phyloP scores from a whole-genome alignment of 2,797 vertebrate species.

The Pagetopsis macropterus region DNA sequence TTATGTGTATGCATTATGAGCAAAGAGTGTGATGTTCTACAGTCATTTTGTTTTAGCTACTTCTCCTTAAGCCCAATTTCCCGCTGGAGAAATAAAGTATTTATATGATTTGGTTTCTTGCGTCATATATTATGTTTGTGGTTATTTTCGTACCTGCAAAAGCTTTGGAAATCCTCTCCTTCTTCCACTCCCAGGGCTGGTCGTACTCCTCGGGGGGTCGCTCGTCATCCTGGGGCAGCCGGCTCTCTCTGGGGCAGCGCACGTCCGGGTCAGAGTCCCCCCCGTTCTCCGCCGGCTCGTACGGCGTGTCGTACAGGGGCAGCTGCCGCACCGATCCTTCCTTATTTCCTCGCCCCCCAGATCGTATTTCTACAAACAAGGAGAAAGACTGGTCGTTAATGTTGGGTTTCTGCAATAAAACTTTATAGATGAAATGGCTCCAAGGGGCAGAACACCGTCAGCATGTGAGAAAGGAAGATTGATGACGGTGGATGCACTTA shows the following conservation, averaged over 20 bases:
- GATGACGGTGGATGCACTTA: slow-evolving; percentile 15
- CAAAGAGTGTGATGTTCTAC: not conserved
- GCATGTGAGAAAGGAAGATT: slow-evolving; percentile 15
- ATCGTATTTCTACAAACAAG: slow-evolving; percentile 88
- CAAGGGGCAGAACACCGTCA: not conserved
- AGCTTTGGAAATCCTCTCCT: slow-evolving; percentile 96
- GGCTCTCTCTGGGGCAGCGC: slow-evolving; percentile 89
- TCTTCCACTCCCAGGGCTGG: slow-evolving; percentile 99
- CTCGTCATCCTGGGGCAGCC: slow-evolving; percentile 95
- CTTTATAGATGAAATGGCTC: slow-evolving; percentile 15
- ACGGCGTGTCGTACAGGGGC: slow-evolving; percentile 95
- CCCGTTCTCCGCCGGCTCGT: slow-evolving; percentile 90
- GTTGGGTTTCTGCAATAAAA: slow-evolving; percentile 14
- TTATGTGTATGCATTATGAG: not conserved
- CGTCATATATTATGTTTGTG: not conserved
- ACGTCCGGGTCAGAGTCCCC: slow-evolving; percentile 82
- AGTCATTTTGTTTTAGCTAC: not conserved
- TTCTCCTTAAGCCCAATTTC: not conserved
- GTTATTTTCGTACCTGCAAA: slow-evolving; percentile 88
- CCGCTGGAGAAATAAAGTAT: too few species aligned
- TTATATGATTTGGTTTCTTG: not conserved
- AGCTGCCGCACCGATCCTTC: slow-evolving; percentile 85
- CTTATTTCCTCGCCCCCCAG: slow-evolving; percentile 84
- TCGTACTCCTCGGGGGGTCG: slow-evolving; percentile 97
- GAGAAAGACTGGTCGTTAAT: slow-evolving; percentile 30